Evolutionary conservation across 1,140 invertebrate species (phyloP), one percentile per base, ranked within the genome.

Genomic region (Polypedilum pembai): DNA sequence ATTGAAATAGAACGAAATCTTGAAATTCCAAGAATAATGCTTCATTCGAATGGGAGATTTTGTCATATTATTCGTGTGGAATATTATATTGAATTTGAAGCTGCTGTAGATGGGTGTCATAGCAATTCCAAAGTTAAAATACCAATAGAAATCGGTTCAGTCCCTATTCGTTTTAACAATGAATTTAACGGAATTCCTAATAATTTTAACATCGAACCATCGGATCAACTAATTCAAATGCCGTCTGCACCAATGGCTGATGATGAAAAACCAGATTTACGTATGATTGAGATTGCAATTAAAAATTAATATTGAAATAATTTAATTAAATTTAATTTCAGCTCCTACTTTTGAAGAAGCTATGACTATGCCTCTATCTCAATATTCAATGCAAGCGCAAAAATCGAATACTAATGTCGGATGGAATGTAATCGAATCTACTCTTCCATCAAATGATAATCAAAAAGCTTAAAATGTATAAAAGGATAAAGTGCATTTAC

Each of bases 291-390:
- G 1, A 5, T 33, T 33, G 12, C 45, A 0, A 45, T 56, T 56
- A 56, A 12, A 56, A 3, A 56, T 56, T 8, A 15, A 56, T 15
- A 12, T 56, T 15, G 1, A 15, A 12, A 12, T 12, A 15, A 56
- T 33, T 15, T n/a, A 56, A 15, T 56, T 56, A 3, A 56, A 8
- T 4, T 56, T 15, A n/a, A n/a, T n/a, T 56, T 15, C 3, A 56
- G 45, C 45, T 56, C 45, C 45, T n/a, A 56, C 45, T 15, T 56
- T 56, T 56, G 45, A 56, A 56, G 10, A 56, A 56, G 45, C 45
- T 15, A 56, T 56, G 45, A 56, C 12, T 56, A 56, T 56, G 45
- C 45, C 45, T 15, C 12, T 15, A 56, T n/a, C 45, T 15, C 12
- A 56, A 56, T 12, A n/a, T 56, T n/a, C 45, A 56, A 15, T 15